Conservation (phyloP, 1,140 invertebrate species). For the Lamellibrachia luymesi region DNA sequence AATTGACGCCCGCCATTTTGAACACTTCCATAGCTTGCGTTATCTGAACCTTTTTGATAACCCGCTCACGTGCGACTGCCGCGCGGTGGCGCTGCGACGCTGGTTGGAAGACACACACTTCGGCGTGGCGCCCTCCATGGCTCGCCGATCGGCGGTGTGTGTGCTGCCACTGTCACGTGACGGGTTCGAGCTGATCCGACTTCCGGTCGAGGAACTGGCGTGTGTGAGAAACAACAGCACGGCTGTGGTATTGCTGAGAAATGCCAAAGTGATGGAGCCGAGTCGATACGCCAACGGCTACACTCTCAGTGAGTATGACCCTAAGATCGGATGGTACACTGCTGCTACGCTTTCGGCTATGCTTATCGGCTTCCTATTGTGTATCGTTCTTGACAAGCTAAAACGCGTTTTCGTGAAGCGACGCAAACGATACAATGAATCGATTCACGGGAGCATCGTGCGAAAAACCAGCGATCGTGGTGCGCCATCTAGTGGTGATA, state of each 20-base stretch:
- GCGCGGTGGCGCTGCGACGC: neutral
- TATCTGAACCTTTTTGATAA: neutral
- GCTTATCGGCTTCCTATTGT: slow-evolving; percentile 20
- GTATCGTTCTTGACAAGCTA: slow-evolving; percentile 25
- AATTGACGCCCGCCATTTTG: neutral
- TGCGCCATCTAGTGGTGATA: neutral
- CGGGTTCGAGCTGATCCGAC: neutral
- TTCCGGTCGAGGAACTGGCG: neutral
- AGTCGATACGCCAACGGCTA: neutral
- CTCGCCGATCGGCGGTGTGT: neutral
- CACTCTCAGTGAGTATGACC: slow-evolving; percentile 10
- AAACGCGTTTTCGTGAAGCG: neutral
- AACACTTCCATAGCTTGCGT: neutral
- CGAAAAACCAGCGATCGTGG: neutral
- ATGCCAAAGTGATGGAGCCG: neutral
- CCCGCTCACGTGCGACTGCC: neutral
- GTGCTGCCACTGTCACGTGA: too few species aligned
- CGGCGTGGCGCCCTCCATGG: neutral
- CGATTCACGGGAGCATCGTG: neutral
- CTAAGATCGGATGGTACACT: slow-evolving; percentile 26
- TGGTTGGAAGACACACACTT: neutral
- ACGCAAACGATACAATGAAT: neutral
- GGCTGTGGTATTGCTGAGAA: neutral
- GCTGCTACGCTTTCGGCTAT: slow-evolving; percentile 21
- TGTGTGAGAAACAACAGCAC: neutral